Conservation (phyloP, 2,888 invertebrate species). For the Alitta virens region DNA sequence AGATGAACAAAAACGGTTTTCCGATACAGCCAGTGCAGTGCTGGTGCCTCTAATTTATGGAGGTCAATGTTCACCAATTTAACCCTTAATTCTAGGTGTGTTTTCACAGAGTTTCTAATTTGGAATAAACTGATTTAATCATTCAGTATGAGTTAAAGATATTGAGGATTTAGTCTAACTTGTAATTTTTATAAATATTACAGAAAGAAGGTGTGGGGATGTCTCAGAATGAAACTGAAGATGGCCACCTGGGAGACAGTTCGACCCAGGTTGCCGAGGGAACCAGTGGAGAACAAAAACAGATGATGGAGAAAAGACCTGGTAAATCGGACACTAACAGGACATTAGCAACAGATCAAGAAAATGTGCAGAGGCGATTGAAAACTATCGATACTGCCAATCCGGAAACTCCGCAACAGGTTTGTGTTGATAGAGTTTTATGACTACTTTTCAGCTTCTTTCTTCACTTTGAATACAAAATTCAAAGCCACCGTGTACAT, state of each 20-base stretch:
- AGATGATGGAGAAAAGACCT: slow-evolving; percentile 28
- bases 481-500: not conserved
- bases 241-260: slow-evolving; percentile 51
- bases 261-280: slow-evolving; percentile 36
- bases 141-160: no score
- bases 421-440: not conserved
- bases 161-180: no score
- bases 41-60: no score
- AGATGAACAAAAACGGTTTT: no score
- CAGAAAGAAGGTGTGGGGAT: slow-evolving; percentile 55
- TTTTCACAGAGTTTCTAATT: no score
- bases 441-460: not conserved
- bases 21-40: no score
- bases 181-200: no score
- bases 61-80: no score
- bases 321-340: slow-evolving; percentile 42
- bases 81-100: no score
- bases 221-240: slow-evolving; percentile 59
- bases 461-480: not conserved
- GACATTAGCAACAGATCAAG: slow-evolving; percentile 48
- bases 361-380: slow-evolving; percentile 42
- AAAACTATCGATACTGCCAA: slow-evolving; percentile 40
- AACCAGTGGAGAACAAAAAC: slow-evolving; percentile 31
- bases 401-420: slow-evolving; percentile 8
- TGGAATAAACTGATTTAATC: no score